Base-by-base conservation (phyloP, 1,140 invertebrate genomes). In the Lepidostoma basale region DNA sequence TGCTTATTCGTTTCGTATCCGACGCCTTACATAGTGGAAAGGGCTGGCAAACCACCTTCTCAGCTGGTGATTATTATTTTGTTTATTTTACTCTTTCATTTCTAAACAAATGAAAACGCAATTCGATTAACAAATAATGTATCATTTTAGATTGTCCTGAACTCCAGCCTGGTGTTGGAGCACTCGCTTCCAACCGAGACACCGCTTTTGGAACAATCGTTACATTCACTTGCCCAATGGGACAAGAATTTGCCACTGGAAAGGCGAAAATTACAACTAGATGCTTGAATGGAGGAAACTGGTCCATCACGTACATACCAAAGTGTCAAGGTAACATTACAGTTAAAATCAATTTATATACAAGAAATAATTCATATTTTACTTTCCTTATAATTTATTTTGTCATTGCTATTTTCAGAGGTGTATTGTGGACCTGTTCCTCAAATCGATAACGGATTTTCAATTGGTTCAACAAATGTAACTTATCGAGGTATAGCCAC, bases 391-490 rank as follows among this genome's bases (percentile, higher is more conserved):
- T 54, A 26, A 6, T 54, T 28, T 54, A 25, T 59, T 40, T 2
- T 59, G 9, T 30, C 59, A 22, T 52, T 14, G 14, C 0, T 33
- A 2, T 45, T 71, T 80, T 23, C 83, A 92, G 95, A 97, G 85
- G 93, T 97, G 14, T 98, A 98, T 77, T 98, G 96, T 80, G 95
- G 95, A 58, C 95, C 96, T 28, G 96, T 98, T 22, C 96, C 96
- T 62, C 96, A 98, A 85, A 98, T 98, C 64, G 94, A 97, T 74
- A 98, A 98, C 78, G 96, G 96, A 45, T 98, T 97, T 77, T 97
- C 96, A 0, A 96, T 97, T 76, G 93, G 92, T 47, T 95, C 96
- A 1, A 92, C 93, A 0, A 98, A 98, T 78, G 96, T 98, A 2
- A 98, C 96, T 0, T 98, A 95, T 74, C 87, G 88, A 68, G 96